Evolutionary conservation across 2,888 invertebrate genomes (phyloP).

Genomic region (Abscondita cerata): DNA sequence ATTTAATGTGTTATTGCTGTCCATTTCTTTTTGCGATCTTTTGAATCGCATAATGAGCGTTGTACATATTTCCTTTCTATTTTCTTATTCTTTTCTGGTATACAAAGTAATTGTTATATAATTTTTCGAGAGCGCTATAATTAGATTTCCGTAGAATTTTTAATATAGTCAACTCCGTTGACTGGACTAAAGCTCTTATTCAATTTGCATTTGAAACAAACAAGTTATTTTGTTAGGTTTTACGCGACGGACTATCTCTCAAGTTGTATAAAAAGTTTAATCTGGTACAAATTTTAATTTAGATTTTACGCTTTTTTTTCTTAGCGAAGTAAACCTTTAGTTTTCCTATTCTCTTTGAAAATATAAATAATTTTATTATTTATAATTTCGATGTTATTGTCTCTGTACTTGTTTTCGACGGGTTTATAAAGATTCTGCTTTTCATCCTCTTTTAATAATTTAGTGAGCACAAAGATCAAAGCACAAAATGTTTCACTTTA

Average conservation of each 20-base stretch:
- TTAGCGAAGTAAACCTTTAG: conserved; percentile 12
- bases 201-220: conserved; percentile 38
- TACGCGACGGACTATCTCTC: conserved; percentile 13
- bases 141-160: conserved; percentile 27
- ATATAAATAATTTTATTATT: conserved; percentile 29
- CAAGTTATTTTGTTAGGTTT: conserved; percentile 26
- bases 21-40: conserved; percentile 14
- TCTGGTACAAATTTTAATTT: conserved; percentile 23
- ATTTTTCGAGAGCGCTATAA: conserved; percentile 19
- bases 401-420: conserved; percentile 29
- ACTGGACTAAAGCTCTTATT: conserved; percentile 33
- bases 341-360: conserved; percentile 27
- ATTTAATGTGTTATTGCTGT: conserved; percentile 24
- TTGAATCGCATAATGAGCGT: not conserved
- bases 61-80: not conserved
- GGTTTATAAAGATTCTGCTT: conserved; percentile 25
- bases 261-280: conserved; percentile 12
- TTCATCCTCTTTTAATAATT: conserved; percentile 30
- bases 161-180: conserved; percentile 33
- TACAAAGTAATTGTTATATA: not conserved
- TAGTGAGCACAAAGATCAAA: conserved; percentile 30
- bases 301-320: conserved; percentile 21
- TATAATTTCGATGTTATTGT: conserved; percentile 32
- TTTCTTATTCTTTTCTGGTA: not conserved
- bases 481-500: conserved; percentile 12